Conservation (phyloP, 2,888 invertebrate species). For the Dasypolia templi region DNA sequence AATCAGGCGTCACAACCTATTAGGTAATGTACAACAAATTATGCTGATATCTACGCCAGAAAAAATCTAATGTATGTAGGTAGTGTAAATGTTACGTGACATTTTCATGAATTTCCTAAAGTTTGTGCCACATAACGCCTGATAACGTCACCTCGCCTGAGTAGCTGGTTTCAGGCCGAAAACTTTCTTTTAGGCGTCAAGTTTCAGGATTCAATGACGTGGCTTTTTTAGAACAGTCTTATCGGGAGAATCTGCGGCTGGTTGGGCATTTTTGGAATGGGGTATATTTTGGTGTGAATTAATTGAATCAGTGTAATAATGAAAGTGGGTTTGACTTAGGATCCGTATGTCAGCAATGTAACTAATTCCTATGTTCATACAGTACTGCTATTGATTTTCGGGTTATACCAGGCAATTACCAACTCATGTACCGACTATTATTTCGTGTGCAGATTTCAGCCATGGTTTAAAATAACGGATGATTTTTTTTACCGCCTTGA, state of each 20-base stretch:
- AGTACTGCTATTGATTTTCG: no score
- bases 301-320: neutral
- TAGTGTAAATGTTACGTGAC: conserved; percentile 13
- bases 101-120: conserved; percentile 47
- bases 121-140: conserved; percentile 19
- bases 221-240: conserved; percentile 38
- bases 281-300: neutral
- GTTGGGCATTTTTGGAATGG: neutral
- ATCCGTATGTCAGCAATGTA: no score
- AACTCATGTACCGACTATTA: no score
- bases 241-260: conserved; percentile 26
- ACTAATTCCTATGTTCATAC: no score
- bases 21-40: neutral
- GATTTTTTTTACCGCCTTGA: no score
- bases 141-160: conserved; percentile 48
- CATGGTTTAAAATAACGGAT: no score
- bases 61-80: neutral
- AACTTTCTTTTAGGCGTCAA: conserved; percentile 48
- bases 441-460: no score
- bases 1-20: neutral
- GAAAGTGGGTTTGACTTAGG: no score
- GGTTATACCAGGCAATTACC: no score
- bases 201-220: conserved; percentile 48
- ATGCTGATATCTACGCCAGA: neutral
- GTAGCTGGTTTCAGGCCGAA: conserved; percentile 40